Evolutionary conservation across 2,888 invertebrate genomes (phyloP).

Genomic region (Pachydiplax longipennis): DNA sequence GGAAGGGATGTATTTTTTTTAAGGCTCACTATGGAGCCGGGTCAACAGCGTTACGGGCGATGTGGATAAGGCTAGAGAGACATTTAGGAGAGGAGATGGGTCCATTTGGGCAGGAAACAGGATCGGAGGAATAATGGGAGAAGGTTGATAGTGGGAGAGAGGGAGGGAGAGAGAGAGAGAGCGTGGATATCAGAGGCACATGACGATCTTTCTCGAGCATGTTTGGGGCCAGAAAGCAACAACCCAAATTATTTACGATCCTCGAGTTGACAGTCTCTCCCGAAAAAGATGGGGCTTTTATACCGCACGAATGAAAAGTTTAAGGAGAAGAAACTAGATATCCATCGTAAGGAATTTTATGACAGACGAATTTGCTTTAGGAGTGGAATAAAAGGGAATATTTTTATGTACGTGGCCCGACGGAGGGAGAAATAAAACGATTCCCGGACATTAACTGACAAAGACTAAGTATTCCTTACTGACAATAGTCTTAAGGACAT

Average conservation of each 20-base stretch:
- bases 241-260: constrained; percentile 33
- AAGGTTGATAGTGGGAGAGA: not conserved
- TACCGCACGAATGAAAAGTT: not conserved
- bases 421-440: not conserved
- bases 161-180: not conserved
- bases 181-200: not conserved
- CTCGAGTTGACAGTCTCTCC: constrained; percentile 2
- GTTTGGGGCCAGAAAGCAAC: not conserved
- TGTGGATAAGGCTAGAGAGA: not conserved
- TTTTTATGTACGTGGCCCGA: not conserved
- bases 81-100: not conserved
- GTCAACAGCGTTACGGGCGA: not conserved
- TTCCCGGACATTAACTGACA: not conserved
- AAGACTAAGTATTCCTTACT: not conserved
- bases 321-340: constrained; percentile 38
- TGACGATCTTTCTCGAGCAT: constrained; percentile 28
- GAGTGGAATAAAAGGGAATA: not conserved
- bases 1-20: not conserved
- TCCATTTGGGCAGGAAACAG: not conserved
- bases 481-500: not conserved
- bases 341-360: constrained; percentile 11
- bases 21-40: not conserved
- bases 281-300: constrained; percentile 35
- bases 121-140: not conserved
- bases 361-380: constrained; percentile 30